Evolutionary conservation across 1,140 invertebrate genomes (phyloP).

Genomic region (Psilanteris sp.): DNA sequence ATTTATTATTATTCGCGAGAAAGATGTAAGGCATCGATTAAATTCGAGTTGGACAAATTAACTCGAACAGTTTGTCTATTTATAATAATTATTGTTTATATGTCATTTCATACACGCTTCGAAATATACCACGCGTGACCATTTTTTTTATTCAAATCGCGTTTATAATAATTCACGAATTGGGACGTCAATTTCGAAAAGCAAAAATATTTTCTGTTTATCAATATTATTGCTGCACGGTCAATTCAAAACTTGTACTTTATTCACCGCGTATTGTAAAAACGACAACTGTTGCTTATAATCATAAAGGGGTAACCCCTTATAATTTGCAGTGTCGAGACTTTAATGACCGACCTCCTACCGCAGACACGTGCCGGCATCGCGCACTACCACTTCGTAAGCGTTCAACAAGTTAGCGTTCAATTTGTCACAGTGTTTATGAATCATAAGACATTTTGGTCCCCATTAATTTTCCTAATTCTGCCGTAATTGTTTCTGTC

Average conservation of each 20-base stretch:
- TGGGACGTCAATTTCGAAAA: no score
- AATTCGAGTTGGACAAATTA: no score
- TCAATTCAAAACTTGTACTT: slow-evolving; percentile 32
- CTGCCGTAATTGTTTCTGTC: neutral
- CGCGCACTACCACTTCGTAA: slow-evolving; percentile 47
- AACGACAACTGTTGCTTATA: slow-evolving; percentile 62
- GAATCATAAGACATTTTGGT: slow-evolving; percentile 35
- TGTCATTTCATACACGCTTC: no score
- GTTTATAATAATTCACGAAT: no score
- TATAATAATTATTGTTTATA: no score
- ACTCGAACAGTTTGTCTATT: no score
- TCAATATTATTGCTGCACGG: slow-evolving; percentile 35
- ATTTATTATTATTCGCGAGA: no score
- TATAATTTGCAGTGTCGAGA: slow-evolving; percentile 62
- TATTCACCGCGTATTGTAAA: slow-evolving; percentile 41
- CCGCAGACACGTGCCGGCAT: slow-evolving; percentile 58
- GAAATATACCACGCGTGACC: no score
- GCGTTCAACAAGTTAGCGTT: slow-evolving; percentile 56
- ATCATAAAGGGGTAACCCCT: slow-evolving; percentile 61
- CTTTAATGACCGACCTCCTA: slow-evolving; percentile 65
- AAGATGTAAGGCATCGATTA: no score
- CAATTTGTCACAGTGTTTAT: slow-evolving; percentile 51
- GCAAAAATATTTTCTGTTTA: slow-evolving; percentile 20
- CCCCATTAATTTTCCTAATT: neutral
- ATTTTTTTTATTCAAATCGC: no score